A percentile compares a stretch with the other conserved stretches of the same genome.
Evolutionary conservation across 2,113 vertebrate species (phyloP).

Genomic region (Lasiurus cinereus): DNA sequence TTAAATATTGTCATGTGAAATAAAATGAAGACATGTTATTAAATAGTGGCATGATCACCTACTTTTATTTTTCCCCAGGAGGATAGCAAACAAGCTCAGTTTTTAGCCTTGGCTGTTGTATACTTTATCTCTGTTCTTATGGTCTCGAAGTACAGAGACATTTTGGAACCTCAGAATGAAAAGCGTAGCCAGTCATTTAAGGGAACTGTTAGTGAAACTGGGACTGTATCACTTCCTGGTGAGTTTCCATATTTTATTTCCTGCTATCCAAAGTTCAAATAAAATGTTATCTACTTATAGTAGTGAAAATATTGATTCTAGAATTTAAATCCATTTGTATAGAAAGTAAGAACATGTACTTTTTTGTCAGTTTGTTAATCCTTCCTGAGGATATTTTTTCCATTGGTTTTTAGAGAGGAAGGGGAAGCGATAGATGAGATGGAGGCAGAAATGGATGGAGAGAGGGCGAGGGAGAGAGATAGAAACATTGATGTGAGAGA

Average conservation of each 20-base stretch:
- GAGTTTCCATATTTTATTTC: conserved; percentile 52
- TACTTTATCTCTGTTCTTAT: conserved; percentile 99
- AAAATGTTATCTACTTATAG: background rate
- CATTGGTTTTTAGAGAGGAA: no score
- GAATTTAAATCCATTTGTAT: background rate
- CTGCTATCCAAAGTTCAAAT: background rate
- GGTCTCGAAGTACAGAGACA: conserved; percentile 99
- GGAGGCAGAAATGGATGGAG: no score
- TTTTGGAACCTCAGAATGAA: conserved; percentile 97
- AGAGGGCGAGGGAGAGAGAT: no score
- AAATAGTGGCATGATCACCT: conserved; percentile 11
- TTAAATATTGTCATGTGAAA: conserved; percentile 33
- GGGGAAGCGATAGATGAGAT: no score
- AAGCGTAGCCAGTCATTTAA: conserved; percentile 89
- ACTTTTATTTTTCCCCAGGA: conserved; percentile 88
- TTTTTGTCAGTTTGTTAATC: no score
- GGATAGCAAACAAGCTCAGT: conserved; percentile 99
- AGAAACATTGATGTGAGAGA: no score
- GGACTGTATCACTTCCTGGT: conserved; percentile 77
- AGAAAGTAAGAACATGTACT: background rate
- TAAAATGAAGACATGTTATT: background rate
- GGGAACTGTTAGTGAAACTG: conserved; percentile 86
- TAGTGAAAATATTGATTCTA: conserved; percentile 43
- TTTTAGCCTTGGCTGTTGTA: conserved; percentile 97
- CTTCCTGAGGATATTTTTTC: no score